These are phyloP conservation scores for Molossus alvarezi DNA, from an alignment of 2,797 vertebrate genomes.

Conservation along the genomic window DNA sequence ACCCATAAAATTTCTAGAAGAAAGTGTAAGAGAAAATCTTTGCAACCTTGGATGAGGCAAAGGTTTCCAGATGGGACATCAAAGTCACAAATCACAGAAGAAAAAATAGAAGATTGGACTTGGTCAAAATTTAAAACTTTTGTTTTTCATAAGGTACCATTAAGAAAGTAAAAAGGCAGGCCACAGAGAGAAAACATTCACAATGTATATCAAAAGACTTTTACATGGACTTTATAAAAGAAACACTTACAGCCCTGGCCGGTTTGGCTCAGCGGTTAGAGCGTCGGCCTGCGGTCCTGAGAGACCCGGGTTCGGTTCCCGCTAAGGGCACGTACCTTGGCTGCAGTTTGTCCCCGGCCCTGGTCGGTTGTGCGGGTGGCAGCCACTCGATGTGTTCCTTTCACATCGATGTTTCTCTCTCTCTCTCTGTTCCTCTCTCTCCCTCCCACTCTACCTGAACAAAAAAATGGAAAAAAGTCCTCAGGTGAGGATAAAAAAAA, in stretches of 20 bases:
- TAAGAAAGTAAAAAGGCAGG: constrained; percentile 52
- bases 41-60: background rate
- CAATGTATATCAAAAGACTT: background rate
- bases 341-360: too few species aligned
- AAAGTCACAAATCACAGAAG: constrained; percentile 42
- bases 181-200: constrained; percentile 59
- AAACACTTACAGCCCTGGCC: background rate
- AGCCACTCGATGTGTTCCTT: too few species aligned
- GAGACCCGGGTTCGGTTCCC: too few species aligned
- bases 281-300: too few species aligned
- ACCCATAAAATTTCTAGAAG: constrained; percentile 19
- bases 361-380: too few species aligned
- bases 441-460: too few species aligned
- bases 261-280: too few species aligned
- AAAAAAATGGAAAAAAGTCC: too few species aligned
- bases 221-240: background rate
- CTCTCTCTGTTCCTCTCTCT: too few species aligned
- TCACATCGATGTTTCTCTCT: too few species aligned
- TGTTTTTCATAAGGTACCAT: constrained; percentile 14
- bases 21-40: constrained; percentile 47
- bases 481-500: constrained; percentile 17
- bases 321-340: too few species aligned
- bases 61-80: background rate
- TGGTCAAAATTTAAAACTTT: constrained; percentile 34
- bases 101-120: constrained; percentile 25